phyloP scores from a whole-genome alignment of 1,140 invertebrate genomes.

The Drosophila tropicalis region DNA sequence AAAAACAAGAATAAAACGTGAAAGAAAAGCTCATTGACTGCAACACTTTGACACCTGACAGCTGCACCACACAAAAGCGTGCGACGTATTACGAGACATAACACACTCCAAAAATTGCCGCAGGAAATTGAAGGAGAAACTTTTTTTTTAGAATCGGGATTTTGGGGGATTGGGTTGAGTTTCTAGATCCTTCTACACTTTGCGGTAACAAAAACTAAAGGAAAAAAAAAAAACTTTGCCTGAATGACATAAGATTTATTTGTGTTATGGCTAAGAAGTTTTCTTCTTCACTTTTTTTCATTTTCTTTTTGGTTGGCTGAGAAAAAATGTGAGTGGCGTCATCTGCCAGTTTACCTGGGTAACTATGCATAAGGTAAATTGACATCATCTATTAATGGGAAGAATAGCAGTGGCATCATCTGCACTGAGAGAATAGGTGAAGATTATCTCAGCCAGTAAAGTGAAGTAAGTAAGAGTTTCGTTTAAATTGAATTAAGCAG shows the following conservation, averaged over 20 bases:
- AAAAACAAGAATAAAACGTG: background rate
- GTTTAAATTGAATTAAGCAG: no score
- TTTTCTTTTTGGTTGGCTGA: background rate
- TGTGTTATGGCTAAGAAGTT: constrained; percentile 47
- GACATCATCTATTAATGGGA: constrained; percentile 16
- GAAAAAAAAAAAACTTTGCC: constrained; percentile 25
- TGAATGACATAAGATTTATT: constrained; percentile 54
- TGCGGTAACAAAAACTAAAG: constrained; percentile 7
- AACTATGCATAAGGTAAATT: constrained; percentile 19
- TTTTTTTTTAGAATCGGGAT: constrained; percentile 24
- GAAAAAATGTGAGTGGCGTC: constrained; percentile 40
- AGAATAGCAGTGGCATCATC: background rate
- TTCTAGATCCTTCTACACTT: background rate
- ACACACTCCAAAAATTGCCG: constrained; percentile 20
- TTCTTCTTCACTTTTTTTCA: background rate
- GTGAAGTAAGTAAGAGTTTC: no score
- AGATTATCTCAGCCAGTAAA: background rate
- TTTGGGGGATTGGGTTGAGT: constrained; percentile 4
- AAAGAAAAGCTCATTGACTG: constrained; percentile 61
- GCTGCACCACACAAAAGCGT: constrained; percentile 63
- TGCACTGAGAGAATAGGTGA: background rate
- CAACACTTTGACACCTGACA: constrained; percentile 69
- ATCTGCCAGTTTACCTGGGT: constrained; percentile 24
- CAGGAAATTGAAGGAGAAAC: constrained; percentile 21
- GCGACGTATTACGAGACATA: constrained; percentile 52